Percentiles rank a stretch among this genome's conserved stretches.
Conservation (phyloP, 2,797 vertebrate species). For the Tolypeutes matacus region DNA sequence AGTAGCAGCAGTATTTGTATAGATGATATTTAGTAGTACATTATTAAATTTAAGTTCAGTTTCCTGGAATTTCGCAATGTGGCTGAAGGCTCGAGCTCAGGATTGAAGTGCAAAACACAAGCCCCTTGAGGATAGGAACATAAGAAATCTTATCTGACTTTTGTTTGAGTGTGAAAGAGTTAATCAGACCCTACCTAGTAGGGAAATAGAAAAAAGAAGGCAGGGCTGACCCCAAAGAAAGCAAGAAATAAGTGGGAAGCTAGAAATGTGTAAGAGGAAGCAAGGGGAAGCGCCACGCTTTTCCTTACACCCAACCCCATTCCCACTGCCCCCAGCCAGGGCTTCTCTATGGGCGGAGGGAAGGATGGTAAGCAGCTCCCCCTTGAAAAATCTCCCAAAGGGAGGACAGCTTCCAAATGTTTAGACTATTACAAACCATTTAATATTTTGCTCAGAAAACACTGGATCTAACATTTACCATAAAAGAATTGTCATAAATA, state of each 20-base stretch:
- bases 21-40: not conserved
- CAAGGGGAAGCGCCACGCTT: rapidly evolving
- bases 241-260: not conserved
- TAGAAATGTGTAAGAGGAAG: not conserved
- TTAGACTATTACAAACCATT: not conserved
- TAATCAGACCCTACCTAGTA: not conserved
- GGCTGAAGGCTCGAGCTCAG: not conserved
- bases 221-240: not conserved
- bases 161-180: not conserved
- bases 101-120: not conserved
- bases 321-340: too few species aligned
- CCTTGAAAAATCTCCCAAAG: not conserved
- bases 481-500: not conserved
- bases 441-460: not conserved
- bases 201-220: not conserved
- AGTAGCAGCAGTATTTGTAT: not conserved
- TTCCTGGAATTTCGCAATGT: not conserved
- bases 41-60: not conserved
- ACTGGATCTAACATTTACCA: not conserved
- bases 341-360: not conserved
- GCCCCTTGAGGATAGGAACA: not conserved
- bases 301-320: too few species aligned
- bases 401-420: not conserved
- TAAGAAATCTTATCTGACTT: not conserved
- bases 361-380: not conserved